A percentile compares a stretch with the other conserved stretches of the same genome.
Conservation (phyloP, 2,888 invertebrate species). For the Sepioteuthis lessoniana region DNA sequence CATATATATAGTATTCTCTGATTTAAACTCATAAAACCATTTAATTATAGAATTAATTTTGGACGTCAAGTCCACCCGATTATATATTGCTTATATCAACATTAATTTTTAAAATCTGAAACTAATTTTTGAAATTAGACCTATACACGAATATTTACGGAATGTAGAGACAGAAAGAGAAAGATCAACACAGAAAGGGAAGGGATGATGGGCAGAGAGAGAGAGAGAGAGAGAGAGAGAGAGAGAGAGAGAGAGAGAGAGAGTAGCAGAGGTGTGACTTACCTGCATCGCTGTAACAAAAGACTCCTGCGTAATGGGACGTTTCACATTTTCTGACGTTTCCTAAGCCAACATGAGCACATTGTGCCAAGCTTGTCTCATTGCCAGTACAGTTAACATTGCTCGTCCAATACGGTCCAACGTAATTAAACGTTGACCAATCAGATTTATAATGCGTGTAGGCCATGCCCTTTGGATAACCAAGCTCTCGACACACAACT, state of each 20-base stretch:
- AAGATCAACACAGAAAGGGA: background rate
- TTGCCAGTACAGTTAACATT: constrained; percentile 64
- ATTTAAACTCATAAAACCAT: no score
- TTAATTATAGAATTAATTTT: no score
- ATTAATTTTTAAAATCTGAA: no score
- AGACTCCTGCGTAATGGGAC: constrained; percentile 64
- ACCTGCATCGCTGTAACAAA: constrained; percentile 65
- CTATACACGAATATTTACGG: no score
- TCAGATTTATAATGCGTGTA: constrained; percentile 66
- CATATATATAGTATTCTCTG: no score
- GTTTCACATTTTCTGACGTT: constrained; percentile 59
- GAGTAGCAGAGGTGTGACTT: constrained; percentile 40
- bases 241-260: background rate
- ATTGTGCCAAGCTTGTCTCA: constrained; percentile 60
- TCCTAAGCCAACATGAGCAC: constrained; percentile 60
- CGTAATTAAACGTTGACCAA: constrained; percentile 56
- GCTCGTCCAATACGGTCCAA: constrained; percentile 79
- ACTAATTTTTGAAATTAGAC: no score
- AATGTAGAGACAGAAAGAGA: background rate
- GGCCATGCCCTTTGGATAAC: constrained; percentile 63
- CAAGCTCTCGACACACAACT: constrained; percentile 64
- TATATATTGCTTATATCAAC: no score
- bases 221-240: background rate
- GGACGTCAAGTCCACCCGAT: no score
- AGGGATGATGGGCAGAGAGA: background rate